Evolutionary conservation across 2,113 vertebrate species (phyloP).

Genomic region (Eleginops maclovinus): DNA sequence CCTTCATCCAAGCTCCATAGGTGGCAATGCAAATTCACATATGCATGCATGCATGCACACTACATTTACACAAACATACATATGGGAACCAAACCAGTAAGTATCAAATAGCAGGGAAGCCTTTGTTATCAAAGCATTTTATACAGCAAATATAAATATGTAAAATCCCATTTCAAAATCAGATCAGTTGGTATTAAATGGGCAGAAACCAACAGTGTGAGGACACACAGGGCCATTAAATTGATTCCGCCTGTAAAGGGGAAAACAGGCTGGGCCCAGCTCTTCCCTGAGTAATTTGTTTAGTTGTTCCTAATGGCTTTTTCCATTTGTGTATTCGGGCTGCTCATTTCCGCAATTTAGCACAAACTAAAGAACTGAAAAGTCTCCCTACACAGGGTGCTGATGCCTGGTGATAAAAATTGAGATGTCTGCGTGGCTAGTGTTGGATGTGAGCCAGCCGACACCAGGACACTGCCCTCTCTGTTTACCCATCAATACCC

Average conservation of each 20-base stretch:
- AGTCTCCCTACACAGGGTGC: conserved; percentile 13
- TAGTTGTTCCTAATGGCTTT: conserved; percentile 53
- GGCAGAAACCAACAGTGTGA: conserved; percentile 13
- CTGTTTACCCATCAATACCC: conserved; percentile 39
- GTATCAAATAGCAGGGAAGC: conserved; percentile 22
- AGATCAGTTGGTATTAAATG: conserved; percentile 13
- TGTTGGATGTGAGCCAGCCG: conserved; percentile 56
- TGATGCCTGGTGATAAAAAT: conserved; percentile 56
- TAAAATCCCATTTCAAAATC: conserved; percentile 13
- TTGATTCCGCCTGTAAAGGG: neutral
- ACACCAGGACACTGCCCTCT: conserved; percentile 49
- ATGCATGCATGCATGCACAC: conserved; percentile 8
- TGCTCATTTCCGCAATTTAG: conserved; percentile 61
- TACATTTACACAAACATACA: conserved; percentile 6
- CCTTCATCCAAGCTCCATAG: conserved; percentile 50
- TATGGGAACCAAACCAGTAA: conserved; percentile 17
- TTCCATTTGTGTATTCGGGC: conserved; percentile 46
- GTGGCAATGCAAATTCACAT: conserved; percentile 31
- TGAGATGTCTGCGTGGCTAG: conserved; percentile 46
- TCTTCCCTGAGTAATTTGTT: conserved; percentile 49
- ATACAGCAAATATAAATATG: neutral
- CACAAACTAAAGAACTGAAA: conserved; percentile 46
- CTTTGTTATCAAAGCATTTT: neutral
- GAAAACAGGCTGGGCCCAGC: conserved; percentile 17
- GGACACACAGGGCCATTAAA: conserved; percentile 4